Base-by-base conservation (phyloP, 2,113 vertebrate genomes). In the Neopipo cinnamomea region DNA sequence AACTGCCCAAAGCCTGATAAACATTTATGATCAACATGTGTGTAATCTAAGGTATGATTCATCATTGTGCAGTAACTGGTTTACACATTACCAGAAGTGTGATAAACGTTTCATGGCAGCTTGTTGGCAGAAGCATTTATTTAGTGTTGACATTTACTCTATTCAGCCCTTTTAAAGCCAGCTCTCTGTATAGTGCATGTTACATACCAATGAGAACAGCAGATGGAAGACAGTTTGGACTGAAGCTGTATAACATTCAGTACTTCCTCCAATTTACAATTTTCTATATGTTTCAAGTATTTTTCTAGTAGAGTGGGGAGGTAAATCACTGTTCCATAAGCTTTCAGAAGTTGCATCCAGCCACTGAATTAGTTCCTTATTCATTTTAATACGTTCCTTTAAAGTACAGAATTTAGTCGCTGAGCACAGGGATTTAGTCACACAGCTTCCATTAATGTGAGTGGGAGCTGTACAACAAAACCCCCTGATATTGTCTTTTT, bases 41-140 rank as follows among this genome's bases (percentile, higher is more conserved):
- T 95, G 62, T 50, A 93, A 82, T 95, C 88, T 75, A 95, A 96
- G 74, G 22, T 81, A 85, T 82, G 84, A 93, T 93, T 93, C 84
- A 93, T 95, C 91, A 87, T 74, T 93, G 81, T 93, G 46, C 31
- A 89, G 70, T 93, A 94, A 97, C 81, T 87, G 35, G 91, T 95
- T 83, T 95, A 70, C 80, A 72, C 65, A 77, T 95, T 93, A 95
- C 59, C 55, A 88, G 84, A 94, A 96, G 55, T 82, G 78, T 85
- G 88, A 96, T 82, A 94, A 97, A 92, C 4, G 3, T 94, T 92
- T 92, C 37, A 56, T 89, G 90, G 66, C 72, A 96, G 68, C 50
- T 95, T 91, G 65, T 82, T 94, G 72, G 81, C 62, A 94, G 65
- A 63, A 92, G 23, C 77, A 93, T 93, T 95, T 95, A 94, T 95